A percentile compares a stretch with the other conserved stretches of the same genome.
These are phyloP conservation scores for Latrodectus elegans DNA, from an alignment of 2,888 invertebrate species.

Conservation along the genomic window DNA sequence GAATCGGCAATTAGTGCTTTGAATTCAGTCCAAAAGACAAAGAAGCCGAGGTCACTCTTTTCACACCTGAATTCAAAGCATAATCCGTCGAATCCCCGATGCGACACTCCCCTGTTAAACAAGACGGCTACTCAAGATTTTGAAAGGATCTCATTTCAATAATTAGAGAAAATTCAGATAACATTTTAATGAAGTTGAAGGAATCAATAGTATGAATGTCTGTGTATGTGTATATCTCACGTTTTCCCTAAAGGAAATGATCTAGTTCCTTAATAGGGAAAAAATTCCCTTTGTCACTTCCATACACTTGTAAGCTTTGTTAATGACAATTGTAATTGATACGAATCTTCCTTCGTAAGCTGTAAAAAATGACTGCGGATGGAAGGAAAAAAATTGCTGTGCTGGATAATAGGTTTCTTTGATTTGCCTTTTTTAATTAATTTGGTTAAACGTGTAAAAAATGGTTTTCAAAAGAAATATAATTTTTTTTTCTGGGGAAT, in stretches of 20 bases:
- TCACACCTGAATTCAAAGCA: too few species aligned
- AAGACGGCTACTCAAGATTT: constrained; percentile 1
- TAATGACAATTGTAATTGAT: constrained; percentile 41
- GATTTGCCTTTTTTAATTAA: constrained; percentile 24
- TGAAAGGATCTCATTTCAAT: constrained; percentile 10
- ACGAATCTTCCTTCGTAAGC: constrained; percentile 1
- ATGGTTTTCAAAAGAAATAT: too few species aligned
- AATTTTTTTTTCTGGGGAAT: too few species aligned
- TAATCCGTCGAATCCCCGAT: background rate
- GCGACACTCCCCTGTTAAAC: background rate
- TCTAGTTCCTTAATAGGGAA: background rate
- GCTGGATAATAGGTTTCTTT: constrained; percentile 18
- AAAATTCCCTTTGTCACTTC: background rate
- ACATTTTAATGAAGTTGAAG: constrained; percentile 26
- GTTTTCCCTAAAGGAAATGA: background rate
- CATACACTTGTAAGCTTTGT: background rate
- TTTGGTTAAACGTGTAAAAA: background rate
- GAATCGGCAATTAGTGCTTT: constrained; percentile 3
- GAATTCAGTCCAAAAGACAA: constrained; percentile 12
- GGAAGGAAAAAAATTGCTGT: constrained; percentile 13
- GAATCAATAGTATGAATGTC: background rate
- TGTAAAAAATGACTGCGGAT: background rate
- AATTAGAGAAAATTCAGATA: constrained; percentile 33
- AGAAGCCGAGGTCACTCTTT: background rate
- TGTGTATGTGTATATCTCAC: background rate